Percentiles rank a stretch among this genome's conserved stretches.
These are phyloP conservation scores for Pogonomyrmex californicus DNA, from an alignment of 1,140 invertebrate species.

Conservation along the genomic window DNA sequence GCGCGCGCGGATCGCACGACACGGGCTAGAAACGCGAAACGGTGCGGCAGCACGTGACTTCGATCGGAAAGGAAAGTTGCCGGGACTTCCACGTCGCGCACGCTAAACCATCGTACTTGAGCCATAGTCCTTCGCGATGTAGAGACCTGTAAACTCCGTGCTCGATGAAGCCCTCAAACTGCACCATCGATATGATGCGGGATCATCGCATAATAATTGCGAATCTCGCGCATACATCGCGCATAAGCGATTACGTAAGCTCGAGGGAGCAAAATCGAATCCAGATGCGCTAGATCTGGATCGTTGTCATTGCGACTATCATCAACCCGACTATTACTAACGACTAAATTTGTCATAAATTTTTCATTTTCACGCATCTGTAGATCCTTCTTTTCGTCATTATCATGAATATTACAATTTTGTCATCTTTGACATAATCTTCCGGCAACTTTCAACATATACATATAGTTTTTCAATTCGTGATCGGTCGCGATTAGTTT, in stretches of 20 bases:
- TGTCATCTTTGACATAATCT: background rate
- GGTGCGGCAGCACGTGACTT: conserved; percentile 38
- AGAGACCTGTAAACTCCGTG: no score
- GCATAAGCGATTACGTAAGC: conserved; percentile 55
- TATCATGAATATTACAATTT: background rate
- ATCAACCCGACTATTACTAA: no score
- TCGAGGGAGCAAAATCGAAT: conserved; percentile 25
- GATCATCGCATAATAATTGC: background rate
- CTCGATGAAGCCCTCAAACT: no score
- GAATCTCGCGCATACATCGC: no score
- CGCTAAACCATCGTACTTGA: background rate
- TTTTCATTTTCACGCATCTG: background rate
- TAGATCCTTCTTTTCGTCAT: background rate
- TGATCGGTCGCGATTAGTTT: conserved; percentile 15
- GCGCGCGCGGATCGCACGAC: conserved; percentile 22
- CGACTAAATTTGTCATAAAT: no score
- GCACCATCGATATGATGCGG: background rate
- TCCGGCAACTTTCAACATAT: background rate
- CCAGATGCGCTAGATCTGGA: conserved; percentile 22
- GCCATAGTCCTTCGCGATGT: background rate
- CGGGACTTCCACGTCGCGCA: background rate
- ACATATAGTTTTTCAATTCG: conserved; percentile 4
- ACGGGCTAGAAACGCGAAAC: conserved; percentile 32
- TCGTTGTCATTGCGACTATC: no score
- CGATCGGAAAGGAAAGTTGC: conserved; percentile 36